Percentiles rank a stretch among this genome's conserved stretches.
Conservation (phyloP, 2,797 vertebrate species). For the Myotis vivesi region DNA sequence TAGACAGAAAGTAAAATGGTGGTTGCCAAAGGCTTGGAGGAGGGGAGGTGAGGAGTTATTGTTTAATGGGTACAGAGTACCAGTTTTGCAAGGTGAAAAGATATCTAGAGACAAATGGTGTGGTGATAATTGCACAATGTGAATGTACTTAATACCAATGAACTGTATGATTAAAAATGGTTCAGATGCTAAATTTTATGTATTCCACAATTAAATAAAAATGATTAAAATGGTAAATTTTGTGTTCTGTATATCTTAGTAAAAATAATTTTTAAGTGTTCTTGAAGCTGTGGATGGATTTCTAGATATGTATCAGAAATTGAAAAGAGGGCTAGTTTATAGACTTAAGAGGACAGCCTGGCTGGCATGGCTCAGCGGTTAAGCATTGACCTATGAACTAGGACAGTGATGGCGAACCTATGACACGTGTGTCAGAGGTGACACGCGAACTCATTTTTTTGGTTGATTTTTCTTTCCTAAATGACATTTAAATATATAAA, state of each 20-base stretch:
- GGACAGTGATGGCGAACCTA: no score
- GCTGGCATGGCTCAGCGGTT: no score
- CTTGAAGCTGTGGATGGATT: neutral
- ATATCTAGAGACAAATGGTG: neutral
- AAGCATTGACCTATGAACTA: no score
- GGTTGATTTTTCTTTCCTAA: no score
- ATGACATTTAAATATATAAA: no score
- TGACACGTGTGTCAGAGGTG: no score
- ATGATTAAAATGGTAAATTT: neutral
- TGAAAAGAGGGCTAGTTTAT: neutral
- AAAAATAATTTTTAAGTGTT: neutral
- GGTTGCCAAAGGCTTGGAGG: no score
- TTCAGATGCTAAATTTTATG: neutral
- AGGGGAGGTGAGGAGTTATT: neutral
- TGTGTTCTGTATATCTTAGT: neutral
- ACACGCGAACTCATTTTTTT: no score
- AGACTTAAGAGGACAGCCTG: neutral
- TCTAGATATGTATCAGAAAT: neutral
- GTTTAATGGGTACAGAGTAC: neutral
- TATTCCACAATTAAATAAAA: neutral
- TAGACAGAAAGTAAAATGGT: no score
- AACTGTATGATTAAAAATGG: neutral
- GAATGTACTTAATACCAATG: neutral
- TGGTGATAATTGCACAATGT: neutral
- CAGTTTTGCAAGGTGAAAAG: neutral